phyloP scores from a whole-genome alignment of 2,113 vertebrate genomes.

The Barbus barbus region DNA sequence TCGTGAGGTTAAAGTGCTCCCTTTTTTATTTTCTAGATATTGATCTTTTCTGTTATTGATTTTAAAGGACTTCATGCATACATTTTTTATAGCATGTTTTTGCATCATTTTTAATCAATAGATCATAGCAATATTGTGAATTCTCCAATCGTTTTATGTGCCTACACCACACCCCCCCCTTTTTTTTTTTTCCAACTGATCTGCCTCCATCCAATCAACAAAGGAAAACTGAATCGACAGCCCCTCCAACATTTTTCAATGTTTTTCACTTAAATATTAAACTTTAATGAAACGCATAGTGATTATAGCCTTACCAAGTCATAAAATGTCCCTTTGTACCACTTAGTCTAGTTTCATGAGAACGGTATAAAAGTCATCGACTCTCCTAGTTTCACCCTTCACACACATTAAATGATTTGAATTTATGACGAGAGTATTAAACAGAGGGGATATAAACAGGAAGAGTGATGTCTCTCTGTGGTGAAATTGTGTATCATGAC shows the following conservation, averaged over 20 bases:
- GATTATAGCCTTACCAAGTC: background rate
- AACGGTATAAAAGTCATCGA: background rate
- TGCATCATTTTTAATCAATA: background rate
- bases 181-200: too few relatives aligned
- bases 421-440: slow-evolving; percentile 5
- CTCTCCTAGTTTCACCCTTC: background rate
- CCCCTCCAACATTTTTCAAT: background rate
- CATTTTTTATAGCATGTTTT: too few relatives aligned
- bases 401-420: slow-evolving; percentile 3
- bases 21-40: too few relatives aligned
- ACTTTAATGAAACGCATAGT: background rate
- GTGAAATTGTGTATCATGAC: slow-evolving; percentile 14
- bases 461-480: background rate
- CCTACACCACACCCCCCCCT: too few relatives aligned
- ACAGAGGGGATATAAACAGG: background rate
- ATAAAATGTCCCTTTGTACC: background rate
- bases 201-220: background rate
- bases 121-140: background rate
- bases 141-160: background rate
- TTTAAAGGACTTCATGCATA: too few relatives aligned
- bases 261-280: background rate
- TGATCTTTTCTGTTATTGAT: too few relatives aligned
- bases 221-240: background rate
- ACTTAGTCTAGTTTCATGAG: background rate
- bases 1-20: background rate